Evolutionary conservation across 2,888 invertebrate genomes (phyloP), one percentile per base, ranked within the genome.

Genomic region (Philonicus albiceps): DNA sequence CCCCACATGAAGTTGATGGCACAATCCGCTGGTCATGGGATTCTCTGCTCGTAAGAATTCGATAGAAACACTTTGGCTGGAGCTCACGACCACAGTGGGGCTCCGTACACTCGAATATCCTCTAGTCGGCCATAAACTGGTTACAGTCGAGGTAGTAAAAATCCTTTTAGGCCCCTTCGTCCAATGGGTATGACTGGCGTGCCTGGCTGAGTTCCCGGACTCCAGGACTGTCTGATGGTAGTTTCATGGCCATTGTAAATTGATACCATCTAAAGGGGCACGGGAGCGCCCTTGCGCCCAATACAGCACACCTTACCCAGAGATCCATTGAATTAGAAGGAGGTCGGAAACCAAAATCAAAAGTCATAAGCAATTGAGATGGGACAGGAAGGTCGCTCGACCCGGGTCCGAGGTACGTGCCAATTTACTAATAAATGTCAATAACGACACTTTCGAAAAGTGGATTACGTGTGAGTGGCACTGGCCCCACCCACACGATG

Each of bases 381-480:
- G 49, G 81, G 34, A 13, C 16, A 64, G 34, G 81, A 31, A 49
- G 34, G 81, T 31, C 64, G 55, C 7, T 64, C 49, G 74, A 74
- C 34, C 49, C 80, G 7, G 19, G 40, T 43, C n/a, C 11, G 19
- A n/a, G 81, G 19, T 55, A 64, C 55, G 34, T 64, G 55, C 22
- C 55, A 81, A 64, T 81, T 81, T 81, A n/a, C 55, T 81, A 81
- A 81, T 81, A 81, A 34, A 53, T 81, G 81, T 81, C 81, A 81
- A 81, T 81, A 27, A 49, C 13, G 27, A 22, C 49, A 49, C 78
- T 40, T 8, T 76, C 11, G 8, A 40, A 76, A 76, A 76, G 40
- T 76, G 19, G 76, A 37, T 64, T 64, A 64, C 22, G 64, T 64
- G 64, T 64, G 64, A 64, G 22, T 22, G 64, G 64, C 19, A 22